Evolutionary conservation across 2,797 vertebrate species (phyloP), one percentile per base, ranked within the genome.

Genomic region (Morelia viridis): DNA sequence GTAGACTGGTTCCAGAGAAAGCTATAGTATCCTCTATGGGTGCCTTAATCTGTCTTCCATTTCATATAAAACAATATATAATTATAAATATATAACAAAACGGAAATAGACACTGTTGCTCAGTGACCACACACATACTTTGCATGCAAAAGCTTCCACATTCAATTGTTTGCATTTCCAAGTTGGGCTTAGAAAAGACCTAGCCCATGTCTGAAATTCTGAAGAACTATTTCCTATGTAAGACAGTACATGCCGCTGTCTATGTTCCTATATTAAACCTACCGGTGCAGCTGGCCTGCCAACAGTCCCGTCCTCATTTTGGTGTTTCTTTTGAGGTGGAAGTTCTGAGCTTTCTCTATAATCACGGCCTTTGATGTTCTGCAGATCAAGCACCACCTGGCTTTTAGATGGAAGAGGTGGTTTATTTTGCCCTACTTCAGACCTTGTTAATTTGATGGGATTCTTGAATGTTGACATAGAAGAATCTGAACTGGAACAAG

Each of bases 351-450:
- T 98, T 60, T 99, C 98, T 71, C 99, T 98, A 96, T 99, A 98
- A 97, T 99, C 99, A 28, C 98, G 98, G 94, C 97, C 93, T 94
- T 98, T 98, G 95, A 96, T 94, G 92, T 95, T 96, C 93, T 98
- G 98, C 95, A 97, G 96, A 60, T 98, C 97, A 95, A 98, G 96
- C 50, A 97, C 95, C 0, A 97, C 97, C 0, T 95, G 96, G 90
- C 98, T 98, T 97, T 99, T 99, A 0, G 95, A 89, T 0, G 99
- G 99, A 88, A 99, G 92, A 22, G 98, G 99, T 0, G 99, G 99
- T 85, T 98, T 98, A 90, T 89, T 94, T 46, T 91, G 89, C 15
- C 94, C 98, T 6, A 96, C 97, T 89, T 99, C 99, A 0, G 98
- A 98, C 85, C 98, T 98, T 0, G 96, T 97, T 0, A 98, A 98